Percentiles rank a stretch among this genome's conserved stretches.
phyloP scores from a whole-genome alignment of 2,888 invertebrate species.

The Leptopterna dolabrata region DNA sequence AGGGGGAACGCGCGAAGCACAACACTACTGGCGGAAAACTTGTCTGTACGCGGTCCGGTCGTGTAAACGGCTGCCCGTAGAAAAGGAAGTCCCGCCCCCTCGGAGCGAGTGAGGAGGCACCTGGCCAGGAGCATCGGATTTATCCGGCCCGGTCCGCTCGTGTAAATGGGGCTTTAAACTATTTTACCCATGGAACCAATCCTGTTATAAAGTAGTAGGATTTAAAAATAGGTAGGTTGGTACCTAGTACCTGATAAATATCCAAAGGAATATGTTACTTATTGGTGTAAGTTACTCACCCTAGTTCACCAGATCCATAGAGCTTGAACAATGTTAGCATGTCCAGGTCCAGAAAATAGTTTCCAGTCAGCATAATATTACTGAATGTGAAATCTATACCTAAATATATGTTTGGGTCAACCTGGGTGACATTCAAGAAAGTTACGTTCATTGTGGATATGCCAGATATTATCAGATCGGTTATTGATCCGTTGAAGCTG shows the following conservation, averaged over 20 bases:
- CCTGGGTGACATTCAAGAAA: not conserved
- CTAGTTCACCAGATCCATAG: conserved; percentile 39
- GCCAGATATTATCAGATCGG: conserved; percentile 44
- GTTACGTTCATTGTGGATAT: conserved; percentile 27
- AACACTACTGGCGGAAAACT: no score
- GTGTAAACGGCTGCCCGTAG: no score
- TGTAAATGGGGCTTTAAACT: not conserved
- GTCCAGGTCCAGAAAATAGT: conserved; percentile 41
- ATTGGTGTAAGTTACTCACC: conserved; percentile 28
- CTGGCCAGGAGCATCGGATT: no score
- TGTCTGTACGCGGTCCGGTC: no score
- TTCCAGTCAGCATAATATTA: conserved; percentile 22
- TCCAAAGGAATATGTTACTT: no score
- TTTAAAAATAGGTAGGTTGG: not conserved
- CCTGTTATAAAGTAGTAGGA: not conserved
- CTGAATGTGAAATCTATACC: not conserved
- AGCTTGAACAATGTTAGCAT: conserved; percentile 38
- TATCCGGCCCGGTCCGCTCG: no score
- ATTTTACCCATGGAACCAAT: no score
- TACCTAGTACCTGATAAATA: no score
- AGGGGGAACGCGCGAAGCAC: no score
- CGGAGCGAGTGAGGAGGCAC: no score
- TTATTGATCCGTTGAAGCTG: conserved; percentile 46
- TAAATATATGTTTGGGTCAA: conserved; percentile 8
- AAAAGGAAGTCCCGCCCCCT: no score